A percentile compares a stretch with the other conserved stretches of the same genome.
These are phyloP conservation scores for Poeciliopsis infans DNA, from an alignment of 2,797 vertebrate genomes.

Conservation along the genomic window DNA sequence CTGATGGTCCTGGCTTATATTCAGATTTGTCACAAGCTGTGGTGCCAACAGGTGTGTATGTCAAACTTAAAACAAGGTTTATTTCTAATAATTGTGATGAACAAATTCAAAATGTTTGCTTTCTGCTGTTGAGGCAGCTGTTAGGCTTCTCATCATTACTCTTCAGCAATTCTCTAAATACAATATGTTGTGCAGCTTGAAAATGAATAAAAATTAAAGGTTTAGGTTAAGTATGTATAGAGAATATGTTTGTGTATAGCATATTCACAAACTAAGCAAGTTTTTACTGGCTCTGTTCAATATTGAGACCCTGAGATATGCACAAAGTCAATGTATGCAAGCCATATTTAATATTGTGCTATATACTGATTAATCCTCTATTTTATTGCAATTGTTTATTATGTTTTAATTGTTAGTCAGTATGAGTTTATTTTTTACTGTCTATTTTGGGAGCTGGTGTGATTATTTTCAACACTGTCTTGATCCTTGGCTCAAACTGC, in stretches of 20 bases:
- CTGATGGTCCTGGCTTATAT: constrained; percentile 97
- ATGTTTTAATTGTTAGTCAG: not conserved
- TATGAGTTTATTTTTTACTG: not conserved
- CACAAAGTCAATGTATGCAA: not conserved
- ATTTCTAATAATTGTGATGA: not conserved
- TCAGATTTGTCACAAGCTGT: constrained; percentile 97
- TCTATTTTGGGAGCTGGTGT: not conserved
- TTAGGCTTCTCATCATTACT: not conserved
- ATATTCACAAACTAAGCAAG: not conserved
- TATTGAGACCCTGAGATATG: not conserved
- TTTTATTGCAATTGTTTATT: not conserved
- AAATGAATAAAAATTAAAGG: not conserved
- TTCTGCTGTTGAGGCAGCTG: not conserved
- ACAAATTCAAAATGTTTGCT: not conserved
- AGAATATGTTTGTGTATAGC: not conserved
- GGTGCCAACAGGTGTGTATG: constrained; percentile 91
- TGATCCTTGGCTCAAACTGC: not conserved
- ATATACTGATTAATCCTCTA: not conserved
- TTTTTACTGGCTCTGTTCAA: not conserved
- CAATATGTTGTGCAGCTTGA: not conserved
- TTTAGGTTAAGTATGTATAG: not conserved
- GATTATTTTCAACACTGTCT: not conserved
- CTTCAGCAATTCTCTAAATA: not conserved
- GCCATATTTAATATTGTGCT: not conserved
- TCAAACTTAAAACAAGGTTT: not conserved